Conservation (phyloP, 2,797 vertebrate genomes). For the Myotis planiceps region DNA sequence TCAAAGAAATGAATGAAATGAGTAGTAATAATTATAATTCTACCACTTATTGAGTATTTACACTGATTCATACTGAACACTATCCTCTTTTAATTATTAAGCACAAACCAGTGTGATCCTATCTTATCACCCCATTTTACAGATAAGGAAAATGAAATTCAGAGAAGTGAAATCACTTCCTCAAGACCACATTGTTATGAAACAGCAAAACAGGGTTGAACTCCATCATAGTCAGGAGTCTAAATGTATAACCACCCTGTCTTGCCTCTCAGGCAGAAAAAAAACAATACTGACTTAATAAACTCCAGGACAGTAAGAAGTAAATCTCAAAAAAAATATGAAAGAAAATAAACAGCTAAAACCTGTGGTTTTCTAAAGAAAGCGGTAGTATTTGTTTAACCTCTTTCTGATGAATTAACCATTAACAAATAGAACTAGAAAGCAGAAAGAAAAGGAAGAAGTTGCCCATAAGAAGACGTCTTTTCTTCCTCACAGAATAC, state of each 20-base stretch:
- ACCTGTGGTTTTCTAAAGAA: neutral
- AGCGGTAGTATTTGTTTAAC: neutral
- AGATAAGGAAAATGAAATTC: neutral
- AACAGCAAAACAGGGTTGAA: neutral
- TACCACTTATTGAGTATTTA: neutral
- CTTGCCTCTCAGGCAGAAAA: neutral
- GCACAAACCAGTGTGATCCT: neutral
- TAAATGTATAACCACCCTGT: neutral
- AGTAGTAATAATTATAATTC: neutral
- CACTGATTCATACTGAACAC: neutral
- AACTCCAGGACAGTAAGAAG: neutral
- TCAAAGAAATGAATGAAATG: neutral
- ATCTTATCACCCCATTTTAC: neutral
- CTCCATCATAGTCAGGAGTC: neutral
- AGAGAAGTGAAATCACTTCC: neutral
- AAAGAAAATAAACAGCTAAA: slow-evolving; percentile 12
- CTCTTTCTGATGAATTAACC: neutral
- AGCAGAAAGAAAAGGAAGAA: neutral
- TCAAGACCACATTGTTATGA: neutral
- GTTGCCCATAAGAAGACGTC: rapidly evolving
- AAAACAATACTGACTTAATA: neutral
- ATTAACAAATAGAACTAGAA: neutral
- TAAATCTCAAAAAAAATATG: neutral
- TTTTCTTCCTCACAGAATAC: neutral
- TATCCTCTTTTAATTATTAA: neutral